These are phyloP conservation scores for Loripinus fragilis DNA, from an alignment of 2,888 invertebrate species.

Conservation along the genomic window DNA sequence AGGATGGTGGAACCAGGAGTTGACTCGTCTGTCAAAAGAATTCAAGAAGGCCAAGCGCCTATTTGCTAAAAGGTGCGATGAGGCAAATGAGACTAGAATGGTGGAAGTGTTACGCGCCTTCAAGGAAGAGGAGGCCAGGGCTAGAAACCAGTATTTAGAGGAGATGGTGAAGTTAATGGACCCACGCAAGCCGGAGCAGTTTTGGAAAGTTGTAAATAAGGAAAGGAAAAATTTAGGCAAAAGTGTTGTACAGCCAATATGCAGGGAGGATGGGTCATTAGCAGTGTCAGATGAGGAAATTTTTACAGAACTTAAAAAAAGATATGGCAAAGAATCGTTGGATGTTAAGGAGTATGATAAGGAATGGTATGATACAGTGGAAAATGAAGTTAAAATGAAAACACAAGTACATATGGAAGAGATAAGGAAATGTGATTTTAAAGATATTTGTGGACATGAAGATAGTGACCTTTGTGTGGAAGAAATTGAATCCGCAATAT, in stretches of 20 bases:
- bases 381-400: too few relatives aligned
- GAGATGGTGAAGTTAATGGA: too few relatives aligned
- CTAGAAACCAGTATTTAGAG: neutral
- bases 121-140: neutral
- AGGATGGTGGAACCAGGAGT: neutral
- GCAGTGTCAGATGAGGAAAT: neutral
- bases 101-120: neutral
- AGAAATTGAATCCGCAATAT: too few relatives aligned
- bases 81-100: neutral
- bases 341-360: too few relatives aligned
- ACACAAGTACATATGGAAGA: too few relatives aligned
- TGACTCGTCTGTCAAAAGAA: neutral
- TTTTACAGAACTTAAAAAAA: neutral
- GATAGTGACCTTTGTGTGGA: too few relatives aligned
- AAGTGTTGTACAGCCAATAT: neutral
- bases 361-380: too few relatives aligned
- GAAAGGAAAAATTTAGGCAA: neutral
- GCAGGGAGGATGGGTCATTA: neutral
- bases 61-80: neutral
- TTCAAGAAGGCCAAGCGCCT: neutral
- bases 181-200: neutral
- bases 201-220: neutral
- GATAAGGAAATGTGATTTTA: too few relatives aligned
- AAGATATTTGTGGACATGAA: too few relatives aligned
- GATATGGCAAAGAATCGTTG: neutral